These are phyloP conservation scores for Exephanes ischioxanthus DNA, from an alignment of 2,888 invertebrate species.

Conservation along the genomic window DNA sequence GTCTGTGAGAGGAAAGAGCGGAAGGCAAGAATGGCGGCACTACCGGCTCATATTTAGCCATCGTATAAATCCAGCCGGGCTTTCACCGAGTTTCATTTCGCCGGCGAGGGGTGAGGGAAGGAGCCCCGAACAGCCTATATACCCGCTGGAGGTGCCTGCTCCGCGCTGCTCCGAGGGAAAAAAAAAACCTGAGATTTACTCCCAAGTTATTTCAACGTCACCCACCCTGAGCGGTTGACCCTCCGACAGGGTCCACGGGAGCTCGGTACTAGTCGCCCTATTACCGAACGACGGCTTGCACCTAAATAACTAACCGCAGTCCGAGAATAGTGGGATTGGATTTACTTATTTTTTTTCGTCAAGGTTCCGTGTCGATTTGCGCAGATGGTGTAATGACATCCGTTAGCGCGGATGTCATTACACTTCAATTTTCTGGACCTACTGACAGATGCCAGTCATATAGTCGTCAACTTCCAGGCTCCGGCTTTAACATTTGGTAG, in stretches of 20 bases:
- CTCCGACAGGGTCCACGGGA: neutral
- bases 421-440: neutral
- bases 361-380: neutral
- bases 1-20: constrained; percentile 43
- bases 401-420: neutral
- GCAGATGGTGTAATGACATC: too few relatives aligned
- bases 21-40: constrained; percentile 63
- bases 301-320: constrained; percentile 10
- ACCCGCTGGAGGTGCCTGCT: constrained; percentile 7
- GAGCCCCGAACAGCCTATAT: neutral
- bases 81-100: constrained; percentile 71
- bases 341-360: neutral
- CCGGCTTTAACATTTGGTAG: neutral
- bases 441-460: neutral
- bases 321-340: constrained; percentile 5
- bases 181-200: constrained; percentile 39
- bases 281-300: constrained; percentile 20
- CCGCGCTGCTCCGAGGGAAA: neutral
- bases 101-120: constrained; percentile 14
- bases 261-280: constrained; percentile 16
- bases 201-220: constrained; percentile 18
- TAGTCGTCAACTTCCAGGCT: neutral
- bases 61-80: constrained; percentile 72
- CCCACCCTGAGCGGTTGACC: neutral
- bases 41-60: constrained; percentile 75